A percentile compares a stretch with the other conserved stretches of the same genome.
Conservation (phyloP, 1,140 invertebrate genomes). For the Ridgeia piscesae region DNA sequence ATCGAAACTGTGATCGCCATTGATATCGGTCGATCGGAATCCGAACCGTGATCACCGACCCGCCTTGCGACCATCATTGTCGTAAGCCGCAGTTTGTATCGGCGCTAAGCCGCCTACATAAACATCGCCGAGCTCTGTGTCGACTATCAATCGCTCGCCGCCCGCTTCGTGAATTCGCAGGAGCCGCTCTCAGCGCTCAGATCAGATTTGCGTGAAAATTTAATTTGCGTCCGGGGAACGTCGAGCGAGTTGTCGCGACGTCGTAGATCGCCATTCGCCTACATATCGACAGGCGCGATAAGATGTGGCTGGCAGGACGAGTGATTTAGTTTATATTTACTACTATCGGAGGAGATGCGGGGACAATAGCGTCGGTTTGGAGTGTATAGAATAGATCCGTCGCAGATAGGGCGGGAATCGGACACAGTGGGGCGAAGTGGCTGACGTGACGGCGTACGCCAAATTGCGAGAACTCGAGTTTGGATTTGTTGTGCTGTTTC, state of each 20-base stretch:
- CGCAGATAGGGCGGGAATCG: neutral
- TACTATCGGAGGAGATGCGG: neutral
- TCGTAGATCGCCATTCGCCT: neutral
- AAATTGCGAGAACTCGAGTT: too few relatives aligned
- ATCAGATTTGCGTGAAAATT: constrained; percentile 6
- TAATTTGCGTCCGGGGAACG: neutral
- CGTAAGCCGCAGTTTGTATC: neutral
- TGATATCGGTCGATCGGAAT: neutral
- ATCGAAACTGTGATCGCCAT: neutral
- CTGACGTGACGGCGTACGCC: too few relatives aligned
- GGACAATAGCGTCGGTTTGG: neutral
- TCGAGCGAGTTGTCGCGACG: neutral
- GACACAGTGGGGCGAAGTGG: neutral
- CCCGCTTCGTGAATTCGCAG: neutral
- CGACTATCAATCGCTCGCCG: neutral
- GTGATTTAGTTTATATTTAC: constrained; percentile 6
- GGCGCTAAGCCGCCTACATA: neutral
- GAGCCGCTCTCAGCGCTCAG: neutral
- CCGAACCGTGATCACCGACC: neutral
- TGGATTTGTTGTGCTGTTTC: too few relatives aligned
- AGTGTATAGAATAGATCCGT: neutral
- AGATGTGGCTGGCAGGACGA: neutral
- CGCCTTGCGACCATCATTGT: neutral
- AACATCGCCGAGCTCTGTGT: neutral
- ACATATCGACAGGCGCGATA: neutral